Evolutionary conservation across 2,888 invertebrate genomes (phyloP), one percentile per base, ranked within the genome.

Genomic region (Myopa tessellatipennis): DNA sequence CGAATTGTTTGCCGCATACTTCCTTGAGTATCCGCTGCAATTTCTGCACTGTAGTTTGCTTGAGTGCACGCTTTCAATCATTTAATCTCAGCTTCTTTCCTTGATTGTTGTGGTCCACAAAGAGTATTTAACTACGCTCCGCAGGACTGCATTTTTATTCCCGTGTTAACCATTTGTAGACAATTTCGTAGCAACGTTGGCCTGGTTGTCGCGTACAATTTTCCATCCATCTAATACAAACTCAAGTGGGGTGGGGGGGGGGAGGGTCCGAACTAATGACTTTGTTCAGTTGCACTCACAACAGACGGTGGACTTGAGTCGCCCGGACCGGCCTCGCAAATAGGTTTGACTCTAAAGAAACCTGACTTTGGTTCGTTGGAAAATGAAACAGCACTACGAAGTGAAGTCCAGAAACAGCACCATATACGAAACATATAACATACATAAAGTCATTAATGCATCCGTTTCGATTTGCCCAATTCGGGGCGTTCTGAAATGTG

Each of bases 151-250:
- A 38, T 86, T 87, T 87, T 85, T 85, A 87, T 85, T 86, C 84
- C 83, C 85, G 86, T 87, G 87, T 87, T 85, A 87, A 85, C 87
- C 85, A 87, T 87, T 87, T 87, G 87, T 87, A 86, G 86, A 86
- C 87, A 87, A 86, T 86, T 87, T 87, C 86, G 87, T 87, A 84
- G 83, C 84, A 84, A 84, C 80, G 79, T 74, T 78, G 76, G 78
- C 84, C 85, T 83, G 85, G 83, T 85, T 85, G 85, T 85, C 84
- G 67, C 81, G 78, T 67, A 63, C 58, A 69, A 69, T 74, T 74
- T 72, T 72, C 72, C 26, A 69, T 74, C 61, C 55, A 34, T 77
- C 77, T 74, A 68, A 61, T 52, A 52, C 68, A 68, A 60, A 40
- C 40, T 45, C 18, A 60, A 8, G 58, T 26, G 16, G 58, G 65